Evolutionary conservation across 2,797 vertebrate species (phyloP), one percentile per base, ranked within the genome.

Genomic region (Chaetophractus vellerosus): DNA sequence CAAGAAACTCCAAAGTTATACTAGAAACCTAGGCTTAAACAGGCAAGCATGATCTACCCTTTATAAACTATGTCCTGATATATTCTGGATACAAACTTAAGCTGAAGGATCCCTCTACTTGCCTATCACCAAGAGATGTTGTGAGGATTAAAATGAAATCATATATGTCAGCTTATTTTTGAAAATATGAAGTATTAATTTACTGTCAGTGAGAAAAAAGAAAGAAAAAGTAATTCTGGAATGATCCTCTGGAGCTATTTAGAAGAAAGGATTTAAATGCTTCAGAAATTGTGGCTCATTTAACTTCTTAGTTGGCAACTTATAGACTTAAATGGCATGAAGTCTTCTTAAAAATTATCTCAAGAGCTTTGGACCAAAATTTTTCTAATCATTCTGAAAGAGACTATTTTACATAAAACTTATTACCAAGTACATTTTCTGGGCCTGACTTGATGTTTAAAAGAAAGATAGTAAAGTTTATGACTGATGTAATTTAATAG

Each of bases 121-220:
- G 24, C 36, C 50, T 64, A 50, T 23, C 33, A 75, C 59, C 74
- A 12, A 57, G 72, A 21, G 66, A 55, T 45, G 10, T 59, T 45
- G 10, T 59, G 28, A 92, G 28, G 68, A 87, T 72, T 66, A 68
- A 95, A 95, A 66, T 11, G 41, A 81, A 85, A 63, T 78, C 41
- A 61, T 55, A 24, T 33, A 68, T 66, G 21, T 57, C 74, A 80
- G 50, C 19, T 21, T 57, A n/a, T 64, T 63, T 79, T 76, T 50
- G 75, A 95, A 93, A 94, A 90, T 69, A 12, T 85, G 41, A 84
- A 45, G 15, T 75, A 68, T 86, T n/a, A 55, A 74, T 81, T 66
- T 85, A 69, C 28, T 72, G 41, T 74, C 14, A 79, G 33, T 48
- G 64, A 71, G 23, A 74, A 64, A 64, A 52, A 88, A 61, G 75